phyloP scores from a whole-genome alignment of 2,888 invertebrate species.

The Dolichomitus sp. region DNA sequence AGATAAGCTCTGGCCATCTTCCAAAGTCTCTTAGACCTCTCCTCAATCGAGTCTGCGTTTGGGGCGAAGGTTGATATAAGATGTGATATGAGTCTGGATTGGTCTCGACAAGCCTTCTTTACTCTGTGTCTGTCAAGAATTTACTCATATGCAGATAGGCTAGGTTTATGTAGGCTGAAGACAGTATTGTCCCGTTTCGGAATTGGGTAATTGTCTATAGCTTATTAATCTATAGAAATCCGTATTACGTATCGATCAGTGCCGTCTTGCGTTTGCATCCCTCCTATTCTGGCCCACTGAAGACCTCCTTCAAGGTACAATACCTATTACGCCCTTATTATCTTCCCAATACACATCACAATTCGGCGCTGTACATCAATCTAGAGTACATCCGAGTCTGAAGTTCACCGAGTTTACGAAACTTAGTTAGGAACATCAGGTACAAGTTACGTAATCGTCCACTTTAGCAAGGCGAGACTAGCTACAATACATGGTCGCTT shows the following conservation, averaged over 20 bases:
- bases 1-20: conserved; percentile 66
- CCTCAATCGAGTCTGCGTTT: conserved; percentile 43
- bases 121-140: conserved; percentile 27
- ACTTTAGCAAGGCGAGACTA: conserved; percentile 59
- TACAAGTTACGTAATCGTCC: conserved; percentile 57
- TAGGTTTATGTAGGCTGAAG: conserved; percentile 18
- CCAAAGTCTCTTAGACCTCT: conserved; percentile 49
- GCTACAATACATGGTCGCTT: conserved; percentile 28
- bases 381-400: conserved; percentile 19
- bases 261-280: background rate
- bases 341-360: conserved; percentile 39
- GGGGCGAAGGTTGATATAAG: conserved; percentile 43
- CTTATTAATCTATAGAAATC: conserved; percentile 46
- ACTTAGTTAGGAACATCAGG: conserved; percentile 47
- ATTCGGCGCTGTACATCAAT: conserved; percentile 26
- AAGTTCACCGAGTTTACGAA: conserved; percentile 48
- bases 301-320: conserved; percentile 4
- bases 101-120: conserved; percentile 1
- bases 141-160: conserved; percentile 42
- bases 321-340: conserved; percentile 47
- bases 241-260: conserved; percentile 15
- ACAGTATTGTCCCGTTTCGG: conserved; percentile 27
- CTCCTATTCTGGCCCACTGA: conserved; percentile 23
- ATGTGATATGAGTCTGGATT: conserved; percentile 45
- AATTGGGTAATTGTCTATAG: conserved; percentile 50